Evolutionary conservation across 2,113 vertebrate species (phyloP).

Genomic region (Rhabdomys dilectus): DNA sequence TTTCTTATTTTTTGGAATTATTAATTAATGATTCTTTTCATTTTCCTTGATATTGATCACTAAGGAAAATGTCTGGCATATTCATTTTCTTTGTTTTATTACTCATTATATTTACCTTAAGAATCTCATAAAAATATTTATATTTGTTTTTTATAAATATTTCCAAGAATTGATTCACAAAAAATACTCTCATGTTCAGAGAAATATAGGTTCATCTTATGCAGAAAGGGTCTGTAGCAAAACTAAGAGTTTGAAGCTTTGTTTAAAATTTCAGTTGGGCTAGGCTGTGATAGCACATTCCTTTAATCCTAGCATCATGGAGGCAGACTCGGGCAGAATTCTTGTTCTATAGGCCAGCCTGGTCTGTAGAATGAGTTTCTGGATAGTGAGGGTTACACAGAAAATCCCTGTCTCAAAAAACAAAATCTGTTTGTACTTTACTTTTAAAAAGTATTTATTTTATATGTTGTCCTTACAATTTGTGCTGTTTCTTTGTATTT

Average conservation of each 20-base stretch:
- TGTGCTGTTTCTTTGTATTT: constrained; percentile 13
- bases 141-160: background rate
- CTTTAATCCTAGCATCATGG: background rate
- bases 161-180: background rate
- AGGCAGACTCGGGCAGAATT: background rate
- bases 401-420: background rate
- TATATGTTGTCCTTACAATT: background rate
- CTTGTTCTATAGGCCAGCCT: background rate
- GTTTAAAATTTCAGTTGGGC: background rate
- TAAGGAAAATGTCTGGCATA: background rate
- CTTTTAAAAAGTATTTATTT: constrained; percentile 15
- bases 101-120: background rate
- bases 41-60: background rate
- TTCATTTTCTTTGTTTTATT: background rate
- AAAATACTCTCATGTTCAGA: background rate
- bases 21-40: background rate
- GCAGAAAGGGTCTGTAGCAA: background rate
- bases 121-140: background rate
- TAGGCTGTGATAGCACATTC: background rate
- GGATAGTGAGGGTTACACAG: background rate
- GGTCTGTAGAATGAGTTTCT: background rate
- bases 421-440: background rate
- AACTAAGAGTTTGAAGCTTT: background rate
- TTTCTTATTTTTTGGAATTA: background rate
- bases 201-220: background rate